Evolutionary conservation across 2,888 invertebrate genomes (phyloP).

Genomic region (Megamerina dolium): DNA sequence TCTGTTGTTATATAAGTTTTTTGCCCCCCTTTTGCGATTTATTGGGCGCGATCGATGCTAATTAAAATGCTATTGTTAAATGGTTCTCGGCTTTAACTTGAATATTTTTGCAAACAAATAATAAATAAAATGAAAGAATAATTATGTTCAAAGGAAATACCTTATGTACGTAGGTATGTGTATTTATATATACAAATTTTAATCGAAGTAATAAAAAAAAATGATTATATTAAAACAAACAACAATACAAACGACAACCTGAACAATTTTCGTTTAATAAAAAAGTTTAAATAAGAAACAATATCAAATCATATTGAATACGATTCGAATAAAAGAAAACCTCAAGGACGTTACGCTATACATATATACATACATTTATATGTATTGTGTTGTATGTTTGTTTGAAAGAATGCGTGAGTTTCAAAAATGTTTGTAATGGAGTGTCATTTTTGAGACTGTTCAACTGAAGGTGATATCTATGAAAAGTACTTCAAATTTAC

Average conservation of each 20-base stretch:
- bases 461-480: background rate
- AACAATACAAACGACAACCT: background rate
- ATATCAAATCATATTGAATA: too few relatives aligned
- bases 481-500: too few relatives aligned
- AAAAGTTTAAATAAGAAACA: too few relatives aligned
- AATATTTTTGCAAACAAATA: too few relatives aligned
- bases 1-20: too few relatives aligned
- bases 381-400: constrained; percentile 23
- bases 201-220: background rate
- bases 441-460: background rate
- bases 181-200: background rate
- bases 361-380: too few relatives aligned
- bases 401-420: constrained; percentile 14
- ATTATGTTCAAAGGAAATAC: too few relatives aligned
- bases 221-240: background rate
- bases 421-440: background rate
- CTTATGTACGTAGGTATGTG: background rate
- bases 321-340: constrained; percentile 19
- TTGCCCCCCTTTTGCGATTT: constrained; percentile 29
- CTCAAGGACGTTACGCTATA: constrained; percentile 38
- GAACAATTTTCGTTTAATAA: background rate
- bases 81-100: constrained; percentile 2
- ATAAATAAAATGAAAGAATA: too few relatives aligned
- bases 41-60: constrained; percentile 35
- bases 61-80: constrained; percentile 36